Evolutionary conservation across 2,113 vertebrate genomes (phyloP), one percentile per base, ranked within the genome.

Genomic region (Actenoides lindsayi): DNA sequence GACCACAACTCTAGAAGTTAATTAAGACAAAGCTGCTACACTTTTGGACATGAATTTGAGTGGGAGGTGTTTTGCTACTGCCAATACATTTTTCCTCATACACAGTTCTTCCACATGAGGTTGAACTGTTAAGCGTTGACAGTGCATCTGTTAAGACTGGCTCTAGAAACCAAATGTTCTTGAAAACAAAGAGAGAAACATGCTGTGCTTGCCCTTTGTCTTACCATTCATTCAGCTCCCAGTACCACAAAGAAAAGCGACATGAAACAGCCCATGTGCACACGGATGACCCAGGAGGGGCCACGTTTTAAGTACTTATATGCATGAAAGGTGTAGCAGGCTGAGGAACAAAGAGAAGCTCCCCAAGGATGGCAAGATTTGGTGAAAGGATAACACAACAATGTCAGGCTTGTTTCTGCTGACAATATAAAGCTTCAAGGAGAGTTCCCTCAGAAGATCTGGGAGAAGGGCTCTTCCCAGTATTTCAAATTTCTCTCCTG

Each of bases 141-240:
- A 93, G 92, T 79, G 60, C 92, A 92, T 96, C 96, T 94, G 96
- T 92, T 87, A 68, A 60, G 69, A 89, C 18, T 87, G 79, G 76
- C 89, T 94, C 69, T 50, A 89, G 76, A 96, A 94, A 94, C 60
- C 64, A 83, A 96, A 75, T 30, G 80, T 87, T 96, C 92, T 89
- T 78, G 79, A 87, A 90, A 83, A 68, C 12, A 70, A 6, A 81
- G n/a, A 31, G 14, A 75, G 53, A 91, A 94, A 59, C 24, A 65
- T 13, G 25, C 69, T 54, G 59, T 80, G 75, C 75, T 63, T 76
- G 54, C 63, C 75, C 59, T 95, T 90, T 60, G 4, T 53, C 80
- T 67, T 57, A 48, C n/a, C 81, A 67, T 35, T 57, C 65, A 76
- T 25, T 79, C 76, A 82, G 64, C 35, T 91, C 69, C 80, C 73